Conservation (phyloP, 2,113 vertebrate species). For the Gallinago undulata region DNA sequence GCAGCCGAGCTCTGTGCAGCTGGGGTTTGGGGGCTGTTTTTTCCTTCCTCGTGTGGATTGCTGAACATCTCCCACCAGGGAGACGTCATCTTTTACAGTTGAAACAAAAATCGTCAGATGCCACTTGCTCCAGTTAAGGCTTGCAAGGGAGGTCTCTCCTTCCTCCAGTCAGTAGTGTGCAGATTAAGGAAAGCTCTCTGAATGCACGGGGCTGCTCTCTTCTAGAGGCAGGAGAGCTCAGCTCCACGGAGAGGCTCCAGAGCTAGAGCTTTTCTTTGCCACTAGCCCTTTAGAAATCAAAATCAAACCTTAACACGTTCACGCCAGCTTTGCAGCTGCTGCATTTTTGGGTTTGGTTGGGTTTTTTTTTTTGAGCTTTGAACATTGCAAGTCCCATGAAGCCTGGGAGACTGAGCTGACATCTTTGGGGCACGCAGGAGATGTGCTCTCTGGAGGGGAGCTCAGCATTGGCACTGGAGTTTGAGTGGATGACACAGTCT, state of each 20-base stretch:
- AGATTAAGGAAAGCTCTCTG: conserved; percentile 15
- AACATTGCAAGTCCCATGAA: neutral
- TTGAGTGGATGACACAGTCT: neutral
- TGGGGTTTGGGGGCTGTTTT: neutral
- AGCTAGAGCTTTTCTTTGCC: conserved; percentile 1
- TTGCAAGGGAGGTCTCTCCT: conserved; percentile 19
- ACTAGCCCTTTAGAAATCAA: neutral
- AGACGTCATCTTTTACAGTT: conserved; percentile 16
- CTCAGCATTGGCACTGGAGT: neutral
- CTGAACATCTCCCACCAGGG: conserved; percentile 24
- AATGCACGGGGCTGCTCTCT: neutral
- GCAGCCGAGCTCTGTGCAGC: neutral
- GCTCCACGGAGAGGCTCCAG: neutral
- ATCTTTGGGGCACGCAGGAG: neutral
- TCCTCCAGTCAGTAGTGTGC: neutral
- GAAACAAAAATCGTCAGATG: conserved; percentile 27
- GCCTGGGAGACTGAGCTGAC: neutral
- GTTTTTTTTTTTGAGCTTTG: neutral
- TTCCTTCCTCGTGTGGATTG: neutral
- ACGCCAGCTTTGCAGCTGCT: neutral
- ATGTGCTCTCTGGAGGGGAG: neutral
- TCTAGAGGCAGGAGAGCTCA: neutral
- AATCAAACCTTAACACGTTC: neutral
- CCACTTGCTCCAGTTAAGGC: conserved; percentile 51
- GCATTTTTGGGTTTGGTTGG: neutral